Conservation (phyloP, 2,888 invertebrate genomes). For the Stegana nigrithorax region DNA sequence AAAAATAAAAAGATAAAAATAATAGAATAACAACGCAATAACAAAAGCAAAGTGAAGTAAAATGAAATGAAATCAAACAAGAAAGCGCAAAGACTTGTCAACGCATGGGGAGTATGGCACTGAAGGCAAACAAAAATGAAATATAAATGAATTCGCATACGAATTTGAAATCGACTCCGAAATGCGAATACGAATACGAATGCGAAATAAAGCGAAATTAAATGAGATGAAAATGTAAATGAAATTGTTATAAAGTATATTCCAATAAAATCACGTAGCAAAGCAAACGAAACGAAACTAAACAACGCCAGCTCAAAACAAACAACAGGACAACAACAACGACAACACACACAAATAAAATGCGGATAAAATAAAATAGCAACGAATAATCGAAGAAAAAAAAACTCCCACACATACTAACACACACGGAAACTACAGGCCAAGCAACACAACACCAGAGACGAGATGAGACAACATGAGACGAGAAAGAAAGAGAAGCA, state of each 20-base stretch:
- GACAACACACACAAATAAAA: not conserved
- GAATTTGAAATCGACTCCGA: no score
- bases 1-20: not conserved
- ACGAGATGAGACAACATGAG: no score
- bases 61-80: not conserved
- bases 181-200: constrained; percentile 14
- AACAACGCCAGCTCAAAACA: not conserved
- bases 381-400: no score
- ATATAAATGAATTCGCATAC: no score
- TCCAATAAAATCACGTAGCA: constrained; percentile 35
- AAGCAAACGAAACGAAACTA: not conserved
- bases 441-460: no score
- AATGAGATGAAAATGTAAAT: constrained; percentile 39
- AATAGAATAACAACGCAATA: not conserved
- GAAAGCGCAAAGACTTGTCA: not conserved
- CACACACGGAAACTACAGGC: no score
- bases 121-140: not conserved
- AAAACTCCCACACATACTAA: no score
- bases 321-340: not conserved
- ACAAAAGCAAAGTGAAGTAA: not conserved
- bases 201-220: constrained; percentile 28
- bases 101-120: not conserved
- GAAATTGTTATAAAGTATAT: constrained; percentile 40
- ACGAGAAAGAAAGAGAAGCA: no score
- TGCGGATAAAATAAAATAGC: not conserved